phyloP scores from a whole-genome alignment of 1,140 invertebrate species.

The Aphaenogaster rudis region DNA sequence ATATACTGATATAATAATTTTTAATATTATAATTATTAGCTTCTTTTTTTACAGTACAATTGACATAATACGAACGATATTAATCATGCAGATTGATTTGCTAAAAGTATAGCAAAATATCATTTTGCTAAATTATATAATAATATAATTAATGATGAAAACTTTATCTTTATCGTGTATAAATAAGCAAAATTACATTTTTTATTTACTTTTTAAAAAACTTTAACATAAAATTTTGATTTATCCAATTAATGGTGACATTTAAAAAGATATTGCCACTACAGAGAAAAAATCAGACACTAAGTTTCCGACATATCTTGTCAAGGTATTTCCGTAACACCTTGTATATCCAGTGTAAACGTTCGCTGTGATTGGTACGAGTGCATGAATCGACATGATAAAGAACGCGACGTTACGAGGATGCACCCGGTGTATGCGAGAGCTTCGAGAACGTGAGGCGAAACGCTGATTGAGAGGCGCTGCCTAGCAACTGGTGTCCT shows the following conservation, averaged over 20 bases:
- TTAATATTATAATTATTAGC: neutral
- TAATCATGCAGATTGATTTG: constrained; percentile 4
- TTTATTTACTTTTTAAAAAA: neutral
- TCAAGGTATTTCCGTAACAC: neutral
- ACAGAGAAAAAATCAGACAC: neutral
- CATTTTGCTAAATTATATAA: neutral
- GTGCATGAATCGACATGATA: constrained; percentile 69
- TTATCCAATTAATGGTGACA: neutral
- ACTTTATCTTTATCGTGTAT: neutral
- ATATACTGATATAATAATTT: neutral
- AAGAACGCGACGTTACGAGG: constrained; percentile 80
- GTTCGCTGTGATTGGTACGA: constrained; percentile 28
- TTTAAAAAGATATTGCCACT: neutral
- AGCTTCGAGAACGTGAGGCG: constrained; percentile 76
- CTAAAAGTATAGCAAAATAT: neutral
- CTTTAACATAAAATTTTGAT: neutral
- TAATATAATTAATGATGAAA: neutral
- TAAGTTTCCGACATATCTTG: neutral
- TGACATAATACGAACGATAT: neutral
- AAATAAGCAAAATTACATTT: neutral
- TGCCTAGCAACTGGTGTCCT: constrained; percentile 86
- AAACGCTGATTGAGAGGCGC: constrained; percentile 82
- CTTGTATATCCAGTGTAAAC: constrained; percentile 2
- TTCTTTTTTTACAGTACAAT: neutral
- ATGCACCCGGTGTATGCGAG: constrained; percentile 74